Percentiles rank a stretch among this genome's conserved stretches.
These are phyloP conservation scores for Cephalotes varians DNA, from an alignment of 2,888 invertebrate species.

Conservation along the genomic window DNA sequence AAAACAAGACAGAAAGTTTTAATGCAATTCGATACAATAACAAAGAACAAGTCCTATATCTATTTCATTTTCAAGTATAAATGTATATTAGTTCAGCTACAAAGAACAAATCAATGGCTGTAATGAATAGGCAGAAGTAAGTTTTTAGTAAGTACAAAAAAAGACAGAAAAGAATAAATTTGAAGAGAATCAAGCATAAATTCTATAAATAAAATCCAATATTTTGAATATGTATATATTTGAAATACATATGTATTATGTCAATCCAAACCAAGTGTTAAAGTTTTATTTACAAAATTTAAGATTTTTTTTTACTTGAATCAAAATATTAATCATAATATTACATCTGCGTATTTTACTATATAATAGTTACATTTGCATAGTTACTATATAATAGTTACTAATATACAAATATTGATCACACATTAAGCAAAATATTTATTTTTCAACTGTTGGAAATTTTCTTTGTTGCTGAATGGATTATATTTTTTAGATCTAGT, in stretches of 20 bases:
- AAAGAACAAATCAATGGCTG: not conserved
- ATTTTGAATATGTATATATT: constrained; percentile 49
- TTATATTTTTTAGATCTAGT: too few species aligned
- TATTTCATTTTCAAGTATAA: too few species aligned
- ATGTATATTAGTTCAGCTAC: too few species aligned
- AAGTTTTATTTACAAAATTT: not conserved
- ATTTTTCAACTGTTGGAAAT: too few species aligned
- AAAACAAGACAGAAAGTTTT: too few species aligned
- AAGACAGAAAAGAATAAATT: constrained; percentile 17
- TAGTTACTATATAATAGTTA: too few species aligned
- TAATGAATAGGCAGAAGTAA: not conserved
- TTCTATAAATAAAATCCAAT: constrained; percentile 64
- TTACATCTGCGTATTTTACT: not conserved
- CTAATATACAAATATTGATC: not conserved
- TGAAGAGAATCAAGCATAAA: constrained; percentile 71
- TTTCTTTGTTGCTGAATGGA: too few species aligned
- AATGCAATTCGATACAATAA: too few species aligned
- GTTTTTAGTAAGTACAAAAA: not conserved
- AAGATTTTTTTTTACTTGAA: not conserved
- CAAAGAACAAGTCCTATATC: too few species aligned
- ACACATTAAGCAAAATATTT: too few species aligned
- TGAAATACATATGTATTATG: constrained; percentile 47
- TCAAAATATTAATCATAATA: not conserved
- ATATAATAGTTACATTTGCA: not conserved
- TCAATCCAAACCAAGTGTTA: constrained; percentile 56